phyloP scores from a whole-genome alignment of 2,113 vertebrate species.

The Corythaeola cristata region DNA sequence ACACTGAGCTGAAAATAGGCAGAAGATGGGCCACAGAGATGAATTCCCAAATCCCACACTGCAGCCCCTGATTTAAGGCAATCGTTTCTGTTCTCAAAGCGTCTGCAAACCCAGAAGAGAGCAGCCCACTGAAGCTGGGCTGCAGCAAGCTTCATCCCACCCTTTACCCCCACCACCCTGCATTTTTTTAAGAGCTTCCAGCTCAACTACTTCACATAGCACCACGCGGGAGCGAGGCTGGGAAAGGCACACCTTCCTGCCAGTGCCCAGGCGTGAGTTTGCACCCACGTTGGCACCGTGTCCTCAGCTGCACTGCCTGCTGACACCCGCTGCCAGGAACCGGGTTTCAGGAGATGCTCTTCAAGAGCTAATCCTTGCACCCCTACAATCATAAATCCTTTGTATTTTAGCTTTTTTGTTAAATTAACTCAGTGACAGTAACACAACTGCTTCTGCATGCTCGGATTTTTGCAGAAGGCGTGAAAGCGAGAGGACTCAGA shows the following conservation, averaged over 20 bases:
- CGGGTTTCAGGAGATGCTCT: neutral
- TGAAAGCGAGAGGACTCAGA: neutral
- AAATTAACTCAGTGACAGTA: neutral
- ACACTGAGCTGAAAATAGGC: neutral
- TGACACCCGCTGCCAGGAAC: neutral
- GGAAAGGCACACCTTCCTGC: neutral
- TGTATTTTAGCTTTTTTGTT: neutral
- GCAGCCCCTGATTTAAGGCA: neutral
- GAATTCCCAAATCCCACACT: neutral
- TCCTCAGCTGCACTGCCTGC: neutral
- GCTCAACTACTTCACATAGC: neutral
- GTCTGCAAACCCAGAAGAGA: neutral
- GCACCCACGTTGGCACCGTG: rapidly evolving
- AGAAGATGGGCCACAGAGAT: neutral
- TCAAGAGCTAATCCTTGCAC: neutral
- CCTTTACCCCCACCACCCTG: neutral
- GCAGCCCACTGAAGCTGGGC: neutral
- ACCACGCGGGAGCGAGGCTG: rapidly evolving
- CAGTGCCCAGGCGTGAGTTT: rapidly evolving
- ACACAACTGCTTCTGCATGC: rapidly evolving
- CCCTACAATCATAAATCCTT: neutral
- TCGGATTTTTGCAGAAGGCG: neutral
- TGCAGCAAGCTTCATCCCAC: rapidly evolving
- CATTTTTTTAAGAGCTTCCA: neutral
- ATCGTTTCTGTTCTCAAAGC: neutral